A percentile compares a stretch with the other conserved stretches of the same genome.
Conservation (phyloP, 2,113 vertebrate species). For the Columba livia region DNA sequence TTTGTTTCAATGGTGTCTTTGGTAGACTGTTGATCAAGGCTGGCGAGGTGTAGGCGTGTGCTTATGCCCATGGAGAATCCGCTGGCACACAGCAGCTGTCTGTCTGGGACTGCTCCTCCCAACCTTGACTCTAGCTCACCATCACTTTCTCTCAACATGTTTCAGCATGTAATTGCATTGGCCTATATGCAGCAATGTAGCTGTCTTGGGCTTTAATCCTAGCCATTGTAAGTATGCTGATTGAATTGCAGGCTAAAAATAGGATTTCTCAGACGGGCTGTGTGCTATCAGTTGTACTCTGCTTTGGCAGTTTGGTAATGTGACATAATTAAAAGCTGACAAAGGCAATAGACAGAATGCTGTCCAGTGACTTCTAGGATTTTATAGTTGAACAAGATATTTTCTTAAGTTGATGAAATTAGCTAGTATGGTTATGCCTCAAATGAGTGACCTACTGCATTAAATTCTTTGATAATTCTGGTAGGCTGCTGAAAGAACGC, state of each 20-base stretch:
- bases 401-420: not conserved
- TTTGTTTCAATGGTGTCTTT: not conserved
- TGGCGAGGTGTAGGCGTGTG: fast-evolving
- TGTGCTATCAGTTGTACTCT: not conserved
- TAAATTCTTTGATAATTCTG: not conserved
- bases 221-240: not conserved
- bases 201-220: constrained; percentile 30
- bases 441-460: not conserved
- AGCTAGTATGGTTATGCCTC: not conserved
- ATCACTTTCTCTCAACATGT: not conserved
- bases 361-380: not conserved
- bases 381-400: not conserved
- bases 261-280: not conserved
- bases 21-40: not conserved
- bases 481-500: not conserved
- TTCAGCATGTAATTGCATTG: not conserved
- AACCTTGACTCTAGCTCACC: fast-evolving
- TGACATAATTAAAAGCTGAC: constrained; percentile 28
- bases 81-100: not conserved
- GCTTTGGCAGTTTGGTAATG: not conserved
- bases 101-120: not conserved
- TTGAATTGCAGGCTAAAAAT: constrained; percentile 49
- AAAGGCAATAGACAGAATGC: not conserved
- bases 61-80: not conserved
- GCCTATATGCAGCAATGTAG: not conserved